These are phyloP conservation scores for Rhabdophis nuchalis DNA, from an alignment of 2,797 vertebrate genomes.

Conservation along the genomic window DNA sequence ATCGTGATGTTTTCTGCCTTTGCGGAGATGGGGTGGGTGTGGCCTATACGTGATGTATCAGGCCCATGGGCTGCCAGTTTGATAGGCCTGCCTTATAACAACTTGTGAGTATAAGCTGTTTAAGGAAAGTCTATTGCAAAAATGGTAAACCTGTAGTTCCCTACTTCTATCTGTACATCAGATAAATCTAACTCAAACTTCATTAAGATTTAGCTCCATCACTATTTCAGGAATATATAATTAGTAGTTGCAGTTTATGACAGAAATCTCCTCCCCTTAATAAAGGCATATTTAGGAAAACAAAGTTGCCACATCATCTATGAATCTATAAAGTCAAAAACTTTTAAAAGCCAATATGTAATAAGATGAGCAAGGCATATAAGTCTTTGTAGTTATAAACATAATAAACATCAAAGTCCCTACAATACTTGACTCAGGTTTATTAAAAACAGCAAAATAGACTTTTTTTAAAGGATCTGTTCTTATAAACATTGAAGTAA, in stretches of 20 bases:
- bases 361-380: background rate
- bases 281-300: background rate
- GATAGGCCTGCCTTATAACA: background rate
- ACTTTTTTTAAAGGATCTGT: fast-evolving
- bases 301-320: background rate
- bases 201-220: fast-evolving
- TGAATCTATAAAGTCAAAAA: background rate
- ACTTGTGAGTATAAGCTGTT: background rate
- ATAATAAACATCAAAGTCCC: background rate
- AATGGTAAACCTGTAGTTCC: background rate
- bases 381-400: background rate
- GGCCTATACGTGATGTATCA: no score
- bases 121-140: background rate
- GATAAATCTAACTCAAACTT: background rate
- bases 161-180: background rate
- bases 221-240: background rate
- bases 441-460: background rate
- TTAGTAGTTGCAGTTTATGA: background rate
- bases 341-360: background rate
- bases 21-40: no score
- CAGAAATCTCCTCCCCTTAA: background rate
- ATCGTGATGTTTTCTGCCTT: no score
- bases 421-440: background rate
- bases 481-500: slow-evolving; percentile 4
- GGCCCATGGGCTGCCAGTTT: no score